Base-by-base conservation (phyloP, 2,113 vertebrate genomes). In the Engystomops pustulosus region DNA sequence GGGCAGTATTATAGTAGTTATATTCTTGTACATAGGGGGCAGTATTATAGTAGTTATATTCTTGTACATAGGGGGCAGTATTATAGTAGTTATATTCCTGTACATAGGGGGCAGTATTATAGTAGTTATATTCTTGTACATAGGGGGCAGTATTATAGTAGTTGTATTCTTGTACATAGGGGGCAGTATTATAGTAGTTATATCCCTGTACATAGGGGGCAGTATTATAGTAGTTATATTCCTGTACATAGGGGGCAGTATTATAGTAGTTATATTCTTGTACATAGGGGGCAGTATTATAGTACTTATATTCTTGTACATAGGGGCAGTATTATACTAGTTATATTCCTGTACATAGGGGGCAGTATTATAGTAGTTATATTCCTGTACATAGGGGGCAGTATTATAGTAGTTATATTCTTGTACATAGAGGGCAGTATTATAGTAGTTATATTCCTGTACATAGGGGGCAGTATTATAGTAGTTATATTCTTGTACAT, bases 191-290 rank as follows among this genome's bases (percentile, higher is more conserved):
- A 58, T 25, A 58, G 53, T 58, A 58, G 53, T 58, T 58, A 25
- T 58, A 58, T 58, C 25, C 53, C 25, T 58, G 53, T 25, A 58
- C 8, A 58, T 58, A 58, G 53, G n/a, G 2, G 53, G 2, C 53
- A 58, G 53, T 71, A 41, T 41, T 41, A 41, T 36, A 71, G 69
- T 23, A 41, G 36, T 41, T 71, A 71, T 58, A 58, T 58, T 58
- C 53, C 25, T 58, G 53, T 58, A 58, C 47, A 49, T 49, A 49
- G 47, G 47, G 5, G 47, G 15, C 15, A 49, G 47, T 49, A 49
- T 49, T 49, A 55, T 55, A 55, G 51, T 55, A 55, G 51, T 55
- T 25, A 58, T 25, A 58, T 58, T 58, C n/a, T 45, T 45, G 44
- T 45, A 11, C 44, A 45, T 45, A 45, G 44, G 44, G 12, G 38